phyloP scores from a whole-genome alignment of 2,797 vertebrate genomes.

The Silurus aristotelis region DNA sequence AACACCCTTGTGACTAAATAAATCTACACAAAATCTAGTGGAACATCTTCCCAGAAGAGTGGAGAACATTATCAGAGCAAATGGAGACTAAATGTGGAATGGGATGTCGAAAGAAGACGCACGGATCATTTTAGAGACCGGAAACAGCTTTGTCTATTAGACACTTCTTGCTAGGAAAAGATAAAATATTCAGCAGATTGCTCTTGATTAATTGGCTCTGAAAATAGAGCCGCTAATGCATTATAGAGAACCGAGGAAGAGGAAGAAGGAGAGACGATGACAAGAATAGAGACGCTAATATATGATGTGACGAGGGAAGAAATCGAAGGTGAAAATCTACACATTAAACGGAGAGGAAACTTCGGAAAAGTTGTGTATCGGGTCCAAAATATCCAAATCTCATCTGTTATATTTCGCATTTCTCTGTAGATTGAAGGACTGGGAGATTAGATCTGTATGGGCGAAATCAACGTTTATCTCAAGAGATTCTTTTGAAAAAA shows the following conservation, averaged over 20 bases:
- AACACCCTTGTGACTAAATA: no score
- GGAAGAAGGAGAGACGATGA: conserved; percentile 39
- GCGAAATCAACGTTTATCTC: no score
- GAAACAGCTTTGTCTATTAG: background rate
- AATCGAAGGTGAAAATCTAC: conserved; percentile 47
- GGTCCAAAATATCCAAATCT: background rate
- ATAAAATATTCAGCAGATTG: conserved; percentile 55
- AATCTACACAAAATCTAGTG: no score
- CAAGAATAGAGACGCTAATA: conserved; percentile 39
- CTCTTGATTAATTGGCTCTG: conserved; percentile 51
- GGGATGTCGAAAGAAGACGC: no score
- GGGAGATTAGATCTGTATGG: no score
- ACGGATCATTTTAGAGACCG: no score
- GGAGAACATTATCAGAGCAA: no score
- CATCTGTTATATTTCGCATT: background rate
- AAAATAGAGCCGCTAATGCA: conserved; percentile 55
- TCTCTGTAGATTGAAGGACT: no score
- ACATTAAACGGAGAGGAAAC: conserved; percentile 53
- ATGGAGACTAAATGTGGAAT: no score
- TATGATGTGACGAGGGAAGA: conserved; percentile 41
- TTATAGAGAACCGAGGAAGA: conserved; percentile 36
- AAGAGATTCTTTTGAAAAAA: no score
- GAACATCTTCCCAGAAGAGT: no score
- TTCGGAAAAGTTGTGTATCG: background rate
- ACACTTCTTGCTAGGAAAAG: background rate